These are phyloP conservation scores for Drosophila paracracens DNA, from an alignment of 2,888 invertebrate species.

Conservation along the genomic window DNA sequence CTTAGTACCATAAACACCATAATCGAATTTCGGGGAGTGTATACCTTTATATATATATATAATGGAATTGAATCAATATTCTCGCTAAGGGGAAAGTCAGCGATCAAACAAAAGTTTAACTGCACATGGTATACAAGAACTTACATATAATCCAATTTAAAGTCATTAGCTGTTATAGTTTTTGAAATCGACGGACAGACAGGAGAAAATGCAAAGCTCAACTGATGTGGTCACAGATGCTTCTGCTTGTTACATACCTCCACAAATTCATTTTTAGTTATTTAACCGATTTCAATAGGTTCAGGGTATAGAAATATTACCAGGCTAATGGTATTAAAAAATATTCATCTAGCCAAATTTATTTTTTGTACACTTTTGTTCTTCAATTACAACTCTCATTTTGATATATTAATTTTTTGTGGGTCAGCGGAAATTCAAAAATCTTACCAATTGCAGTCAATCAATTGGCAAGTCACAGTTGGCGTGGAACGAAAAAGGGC, in stretches of 20 bases:
- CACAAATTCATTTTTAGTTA: neutral
- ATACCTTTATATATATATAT: neutral
- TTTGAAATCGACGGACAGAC: neutral
- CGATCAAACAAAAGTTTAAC: neutral
- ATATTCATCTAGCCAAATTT: neutral
- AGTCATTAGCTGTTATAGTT: neutral
- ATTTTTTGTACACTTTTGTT: neutral
- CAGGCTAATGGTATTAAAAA: neutral
- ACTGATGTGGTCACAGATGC: neutral
- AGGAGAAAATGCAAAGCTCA: neutral
- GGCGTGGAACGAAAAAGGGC: neutral
- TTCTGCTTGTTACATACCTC: neutral
- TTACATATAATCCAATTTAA: neutral
- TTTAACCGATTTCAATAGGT: neutral
- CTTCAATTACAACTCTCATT: neutral
- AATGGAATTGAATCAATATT: neutral
- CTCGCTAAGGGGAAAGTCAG: neutral
- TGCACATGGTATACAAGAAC: neutral
- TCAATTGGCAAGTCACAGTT: conserved; percentile 58
- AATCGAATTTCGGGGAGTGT: neutral
- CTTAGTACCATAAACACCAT: too few species aligned
- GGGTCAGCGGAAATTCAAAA: conserved; percentile 71
- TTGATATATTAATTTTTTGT: conserved; percentile 18
- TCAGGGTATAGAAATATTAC: neutral
- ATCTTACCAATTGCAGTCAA: conserved; percentile 71